Evolutionary conservation across 2,888 invertebrate species (phyloP), one percentile per base, ranked within the genome.

Genomic region (Pantelozetes paolii): DNA sequence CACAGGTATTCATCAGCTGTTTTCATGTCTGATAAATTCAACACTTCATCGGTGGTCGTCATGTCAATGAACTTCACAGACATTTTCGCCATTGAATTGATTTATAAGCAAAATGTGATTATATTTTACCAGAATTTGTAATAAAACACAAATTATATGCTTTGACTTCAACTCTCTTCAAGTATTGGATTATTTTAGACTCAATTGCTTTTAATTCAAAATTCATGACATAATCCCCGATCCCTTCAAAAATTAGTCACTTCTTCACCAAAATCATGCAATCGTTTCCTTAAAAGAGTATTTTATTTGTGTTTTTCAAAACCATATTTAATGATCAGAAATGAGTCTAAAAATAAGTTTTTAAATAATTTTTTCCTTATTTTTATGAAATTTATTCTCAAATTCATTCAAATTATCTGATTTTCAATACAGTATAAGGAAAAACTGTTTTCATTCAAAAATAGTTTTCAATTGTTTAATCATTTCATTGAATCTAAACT

Each of bases 41-140:
- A 48, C 20, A 48, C 48, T 48, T 48, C 48, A 48, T 48, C 48
- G 48, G 48, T 48, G 48, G 48, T 48, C 48, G 48, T 48, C 20
- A 48, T 48, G 48, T 48, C 48, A 48, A 48, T 48, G 48, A 48
- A 48, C 48, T 48, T 48, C 48, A 6, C 20, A n/a, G n/a, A 20
- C 20, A n/a, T 20, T 48, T 48, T 48, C n/a, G n/a, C n/a, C n/a
- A n/a, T n/a, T n/a, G n/a, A n/a, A n/a, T n/a, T n/a, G n/a, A n/a
- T n/a, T n/a, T n/a, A n/a, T n/a, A n/a, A 2, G 20, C n/a, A 48
- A 48, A 48, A 48, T 48, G 20, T n/a, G 48, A 48, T 48, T 48
- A 48, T n/a, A 48, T 48, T 48, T 48, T 20, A 48, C 48, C n/a
- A 48, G 20, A 48, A n/a, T 3, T n/a, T 48, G 48, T 5, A 20